Base-by-base conservation (phyloP, 2,113 vertebrate genomes). In the Brevimyrus niger region DNA sequence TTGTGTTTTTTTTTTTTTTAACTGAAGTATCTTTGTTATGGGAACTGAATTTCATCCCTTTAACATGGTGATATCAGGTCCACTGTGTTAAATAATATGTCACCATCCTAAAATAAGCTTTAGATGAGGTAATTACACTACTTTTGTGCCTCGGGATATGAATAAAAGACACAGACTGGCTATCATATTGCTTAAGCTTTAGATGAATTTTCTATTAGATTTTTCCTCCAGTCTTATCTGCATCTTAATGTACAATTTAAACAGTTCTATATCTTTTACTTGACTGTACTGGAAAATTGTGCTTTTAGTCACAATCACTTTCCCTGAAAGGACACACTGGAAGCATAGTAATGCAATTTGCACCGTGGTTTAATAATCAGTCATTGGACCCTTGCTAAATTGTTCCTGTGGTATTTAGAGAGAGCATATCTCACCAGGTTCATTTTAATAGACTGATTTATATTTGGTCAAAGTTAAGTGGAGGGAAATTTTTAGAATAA, bases 361-460 rank as follows among this genome's bases (percentile, higher is more conserved):
- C 55, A 61, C 55, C 23, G 27, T 61, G 53, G 55, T 21, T 61
- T 27, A 87, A 87, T 87, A 61, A 87, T 87, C 35, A 87, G 55
- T 50, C 55, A 61, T 44, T 61, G 87, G 51, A 87, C 87, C 38
- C 87, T 87, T 87, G 55, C 87, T 87, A 61, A 87, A 87, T 61
- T 61, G 53, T 87, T 61, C 38, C 51, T 38, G 51, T 38, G 50
- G 44, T 27, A 86, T 86, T 50, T 50, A 65, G 35, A 61, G 53
- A 61, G 55, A 44, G 13, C 13, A 13, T 42, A 87, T 87, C 87
- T 61, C 55, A 44, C 35, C 6, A 42, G 86, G 87, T 47, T 87
- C 87, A 87, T 87, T 87, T 23, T 61, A 65, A 65, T 46, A 61
- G 55, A 65, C 35, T 50, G 38, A 61, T 87, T 87, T 61, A 65